Evolutionary conservation across 2,113 vertebrate species (phyloP), one percentile per base, ranked within the genome.

Genomic region (Hystrix brachyura): DNA sequence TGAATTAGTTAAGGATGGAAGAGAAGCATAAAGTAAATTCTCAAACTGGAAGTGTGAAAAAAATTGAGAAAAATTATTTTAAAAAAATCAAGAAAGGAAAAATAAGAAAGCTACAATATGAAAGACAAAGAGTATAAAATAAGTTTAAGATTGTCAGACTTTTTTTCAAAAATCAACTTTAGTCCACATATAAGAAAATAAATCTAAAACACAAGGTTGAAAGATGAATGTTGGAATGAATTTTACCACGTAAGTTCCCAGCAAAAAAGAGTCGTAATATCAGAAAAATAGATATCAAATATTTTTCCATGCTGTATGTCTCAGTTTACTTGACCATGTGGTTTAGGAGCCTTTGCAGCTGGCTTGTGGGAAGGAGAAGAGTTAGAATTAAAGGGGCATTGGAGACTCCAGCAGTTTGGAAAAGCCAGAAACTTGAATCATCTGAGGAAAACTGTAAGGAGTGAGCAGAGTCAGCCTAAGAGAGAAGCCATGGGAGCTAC

Each of bases 71-170:
- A 87, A 74, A 72, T 34, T 19, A 74, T 9, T 60, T 67, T 25
- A 19, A 64, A 65, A 65, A 79, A 71, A 29, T 93, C 57, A 92
- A 80, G 48, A 76, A 86, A 64, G 27, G n/a, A 88, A 91, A 62
- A 67, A 65, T 64, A 1, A 92, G 71, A 95, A 93, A 86, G 3
- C 2, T 83, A 46, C 4, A 94, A 59, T 7, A 64, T 57, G 0
- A 18, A 89, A 21, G 27, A 43, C 21, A 62, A 84, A 91, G 6
- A 89, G 23, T 46, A 81, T 11, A 78, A 92, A 96, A 46, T 79
- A 79, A 71, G 2, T 93, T 38, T 59, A 82, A 76, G 38, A 90
- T 51, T 59, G 5, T 83, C 55, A 69, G 5, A 53, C 51, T 59
- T 90, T 90, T 43, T 13, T 72, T 46, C 38, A 72, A 87, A 83